Evolutionary conservation across 2,113 vertebrate species (phyloP).

Genomic region (Jaculus jaculus): DNA sequence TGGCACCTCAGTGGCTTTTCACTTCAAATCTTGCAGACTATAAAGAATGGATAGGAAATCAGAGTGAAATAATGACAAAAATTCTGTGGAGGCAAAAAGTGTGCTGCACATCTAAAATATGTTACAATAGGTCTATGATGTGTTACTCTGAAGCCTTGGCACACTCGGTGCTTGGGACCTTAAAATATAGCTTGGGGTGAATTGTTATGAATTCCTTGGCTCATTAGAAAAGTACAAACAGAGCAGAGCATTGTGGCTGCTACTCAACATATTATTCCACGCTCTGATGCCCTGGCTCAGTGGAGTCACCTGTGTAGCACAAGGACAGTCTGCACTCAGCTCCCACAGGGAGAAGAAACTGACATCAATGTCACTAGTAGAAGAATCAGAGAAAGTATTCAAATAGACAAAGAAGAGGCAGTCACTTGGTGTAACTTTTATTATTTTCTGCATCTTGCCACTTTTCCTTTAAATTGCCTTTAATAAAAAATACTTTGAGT

Average conservation of each 20-base stretch:
- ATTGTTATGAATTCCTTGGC: slow-evolving; percentile 32
- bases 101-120: slow-evolving; percentile 43
- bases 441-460: neutral
- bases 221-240: slow-evolving; percentile 26
- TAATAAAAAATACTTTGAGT: neutral
- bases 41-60: slow-evolving; percentile 42
- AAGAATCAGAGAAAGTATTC: neutral
- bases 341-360: neutral
- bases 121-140: neutral
- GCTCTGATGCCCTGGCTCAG: too few species aligned
- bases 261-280: neutral
- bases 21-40: slow-evolving; percentile 40
- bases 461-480: neutral
- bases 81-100: slow-evolving; percentile 28
- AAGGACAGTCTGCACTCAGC: neutral
- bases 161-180: slow-evolving; percentile 25
- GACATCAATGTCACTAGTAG: neutral
- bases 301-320: neutral
- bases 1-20: neutral
- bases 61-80: slow-evolving; percentile 57
- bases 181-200: slow-evolving; percentile 12
- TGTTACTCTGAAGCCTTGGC: neutral
- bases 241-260: neutral
- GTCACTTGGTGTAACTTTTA: neutral
- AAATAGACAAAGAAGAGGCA: neutral